Conservation (phyloP, 2,888 invertebrate genomes). For the Venusia cambrica region DNA sequence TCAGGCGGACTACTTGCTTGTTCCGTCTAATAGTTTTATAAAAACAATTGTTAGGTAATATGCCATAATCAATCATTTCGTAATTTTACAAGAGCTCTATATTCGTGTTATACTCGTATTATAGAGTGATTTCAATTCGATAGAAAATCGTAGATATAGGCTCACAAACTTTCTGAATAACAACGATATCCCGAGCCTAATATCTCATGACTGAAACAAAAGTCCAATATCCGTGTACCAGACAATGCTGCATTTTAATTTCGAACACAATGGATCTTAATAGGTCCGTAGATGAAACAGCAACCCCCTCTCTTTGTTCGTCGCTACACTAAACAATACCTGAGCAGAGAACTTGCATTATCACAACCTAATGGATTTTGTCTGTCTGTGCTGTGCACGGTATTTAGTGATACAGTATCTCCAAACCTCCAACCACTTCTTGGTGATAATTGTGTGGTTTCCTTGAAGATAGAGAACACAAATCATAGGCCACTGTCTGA, state of each 20-base stretch:
- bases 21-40: too few species aligned
- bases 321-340: slow-evolving; percentile 73
- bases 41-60: too few species aligned
- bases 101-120: too few species aligned
- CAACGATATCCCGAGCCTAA: slow-evolving; percentile 22
- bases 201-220: slow-evolving; percentile 49
- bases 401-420: slow-evolving; percentile 2
- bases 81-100: too few species aligned
- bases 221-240: slow-evolving; percentile 51
- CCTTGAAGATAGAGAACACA: too few species aligned
- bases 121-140: too few species aligned
- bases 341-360: slow-evolving; percentile 75
- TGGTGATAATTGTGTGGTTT: too few species aligned
- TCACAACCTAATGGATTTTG: slow-evolving; percentile 76
- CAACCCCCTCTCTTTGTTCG: slow-evolving; percentile 67
- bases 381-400: slow-evolving; percentile 48
- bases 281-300: slow-evolving; percentile 72
- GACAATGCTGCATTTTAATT: slow-evolving; percentile 79
- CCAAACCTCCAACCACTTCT: too few species aligned
- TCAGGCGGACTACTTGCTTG: too few species aligned
- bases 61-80: too few species aligned
- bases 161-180: slow-evolving; percentile 1
- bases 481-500: too few species aligned
- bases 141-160: neutral
- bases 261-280: slow-evolving; percentile 75